These are phyloP conservation scores for Trileptium ribeirensis DNA, from an alignment of 2,888 invertebrate species.

Conservation along the genomic window DNA sequence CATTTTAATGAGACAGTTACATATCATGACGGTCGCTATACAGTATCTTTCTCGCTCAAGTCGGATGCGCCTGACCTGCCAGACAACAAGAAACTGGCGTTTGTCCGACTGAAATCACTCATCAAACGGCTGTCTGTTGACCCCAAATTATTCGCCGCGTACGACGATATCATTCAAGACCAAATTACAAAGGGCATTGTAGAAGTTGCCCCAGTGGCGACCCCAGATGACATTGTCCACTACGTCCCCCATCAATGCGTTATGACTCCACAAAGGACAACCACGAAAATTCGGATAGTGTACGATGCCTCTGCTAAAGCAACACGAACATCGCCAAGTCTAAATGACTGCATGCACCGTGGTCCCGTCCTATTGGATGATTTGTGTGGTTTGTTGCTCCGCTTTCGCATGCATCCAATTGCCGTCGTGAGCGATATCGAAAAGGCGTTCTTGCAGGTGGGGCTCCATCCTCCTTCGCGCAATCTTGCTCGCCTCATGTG, in stretches of 20 bases:
- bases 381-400: constrained; percentile 26
- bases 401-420: constrained; percentile 29
- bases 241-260: constrained; percentile 35
- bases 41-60: background rate
- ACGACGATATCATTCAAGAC: constrained; percentile 21
- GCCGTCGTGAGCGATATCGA: constrained; percentile 30
- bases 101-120: background rate
- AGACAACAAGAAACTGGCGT: background rate
- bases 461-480: constrained; percentile 1
- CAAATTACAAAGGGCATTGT: constrained; percentile 23
- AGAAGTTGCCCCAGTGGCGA: background rate
- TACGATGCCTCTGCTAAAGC: constrained; percentile 35
- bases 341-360: constrained; percentile 34
- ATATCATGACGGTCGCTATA: background rate
- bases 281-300: constrained; percentile 37
- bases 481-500: constrained; percentile 32
- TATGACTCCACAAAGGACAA: constrained; percentile 23
- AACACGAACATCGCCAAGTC: constrained; percentile 17
- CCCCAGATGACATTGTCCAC: constrained; percentile 12
- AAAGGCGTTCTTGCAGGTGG: constrained; percentile 29
- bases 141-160: constrained; percentile 16
- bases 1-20: background rate
- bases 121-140: background rate
- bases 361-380: constrained; percentile 28
- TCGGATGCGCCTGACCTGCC: background rate